Evolutionary conservation across 2,113 vertebrate species (phyloP).

Genomic region (Noturus placidus): DNA sequence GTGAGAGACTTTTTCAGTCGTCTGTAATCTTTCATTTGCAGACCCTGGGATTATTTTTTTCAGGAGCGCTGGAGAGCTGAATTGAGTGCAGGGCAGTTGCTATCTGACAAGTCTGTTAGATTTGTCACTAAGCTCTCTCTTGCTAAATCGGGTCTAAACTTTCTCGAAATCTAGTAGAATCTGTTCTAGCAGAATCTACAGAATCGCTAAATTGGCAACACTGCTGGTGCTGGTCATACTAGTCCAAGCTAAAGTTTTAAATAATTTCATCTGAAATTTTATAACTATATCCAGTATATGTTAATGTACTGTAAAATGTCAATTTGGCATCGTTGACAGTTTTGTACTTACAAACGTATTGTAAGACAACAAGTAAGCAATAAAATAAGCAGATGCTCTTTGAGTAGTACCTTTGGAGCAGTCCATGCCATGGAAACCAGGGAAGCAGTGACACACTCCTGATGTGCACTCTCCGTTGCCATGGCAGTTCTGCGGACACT

Average conservation of each 20-base stretch:
- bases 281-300: neutral
- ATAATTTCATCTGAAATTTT: neutral
- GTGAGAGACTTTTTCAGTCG: neutral
- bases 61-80: neutral
- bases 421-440: conserved; percentile 86
- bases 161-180: neutral
- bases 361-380: neutral
- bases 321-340: neutral
- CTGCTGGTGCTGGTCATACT: neutral
- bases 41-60: neutral
- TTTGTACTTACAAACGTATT: neutral
- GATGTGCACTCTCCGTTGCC: conserved; percentile 88
- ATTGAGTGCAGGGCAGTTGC: neutral
- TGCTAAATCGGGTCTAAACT: neutral
- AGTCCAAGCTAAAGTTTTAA: neutral
- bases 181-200: neutral
- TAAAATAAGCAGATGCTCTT: neutral
- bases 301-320: neutral
- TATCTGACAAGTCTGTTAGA: neutral
- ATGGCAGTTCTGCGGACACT: conserved; percentile 86
- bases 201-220: neutral
- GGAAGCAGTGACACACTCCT: conserved; percentile 85
- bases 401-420: conserved; percentile 83
- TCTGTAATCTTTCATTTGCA: neutral
- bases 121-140: neutral